Percentiles rank a stretch among this genome's conserved stretches.
Conservation (phyloP, 2,113 vertebrate genomes). For the Ceuthmochares aereus region DNA sequence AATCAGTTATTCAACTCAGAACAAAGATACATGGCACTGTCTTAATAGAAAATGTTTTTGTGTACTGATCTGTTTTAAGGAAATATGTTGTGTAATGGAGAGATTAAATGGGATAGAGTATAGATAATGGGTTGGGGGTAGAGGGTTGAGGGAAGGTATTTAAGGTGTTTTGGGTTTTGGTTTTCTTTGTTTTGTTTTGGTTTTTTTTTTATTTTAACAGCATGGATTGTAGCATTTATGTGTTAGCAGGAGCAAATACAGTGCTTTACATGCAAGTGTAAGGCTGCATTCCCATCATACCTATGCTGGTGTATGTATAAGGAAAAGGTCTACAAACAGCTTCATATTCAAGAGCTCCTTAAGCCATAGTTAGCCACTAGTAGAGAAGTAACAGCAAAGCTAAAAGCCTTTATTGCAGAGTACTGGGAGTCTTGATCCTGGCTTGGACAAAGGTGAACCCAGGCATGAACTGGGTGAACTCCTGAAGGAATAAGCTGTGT, state of each 20-base stretch:
- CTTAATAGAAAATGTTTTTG: background rate
- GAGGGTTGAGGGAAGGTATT: background rate
- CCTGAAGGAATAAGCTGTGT: background rate
- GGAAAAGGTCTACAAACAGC: background rate
- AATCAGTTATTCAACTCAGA: slow-evolving; percentile 13
- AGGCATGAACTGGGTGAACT: background rate
- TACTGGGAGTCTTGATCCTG: background rate
- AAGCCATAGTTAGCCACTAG: background rate
- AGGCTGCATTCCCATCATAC: background rate
- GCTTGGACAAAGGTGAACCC: background rate
- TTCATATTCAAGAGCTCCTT: background rate
- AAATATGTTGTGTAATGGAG: background rate
- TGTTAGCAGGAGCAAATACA: background rate
- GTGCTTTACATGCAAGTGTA: background rate
- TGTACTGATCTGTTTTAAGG: background rate
- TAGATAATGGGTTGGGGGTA: background rate
- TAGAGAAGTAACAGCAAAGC: background rate
- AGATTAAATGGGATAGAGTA: background rate
- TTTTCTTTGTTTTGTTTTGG: too few relatives aligned
- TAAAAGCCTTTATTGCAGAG: background rate
- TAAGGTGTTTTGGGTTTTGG: background rate
- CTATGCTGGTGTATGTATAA: background rate
- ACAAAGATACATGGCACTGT: background rate
- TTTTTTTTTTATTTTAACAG: background rate
- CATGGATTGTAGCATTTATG: background rate